A percentile compares a stretch with the other conserved stretches of the same genome.
phyloP scores from a whole-genome alignment of 1,140 invertebrate genomes.

The Aradophagus sp. region DNA sequence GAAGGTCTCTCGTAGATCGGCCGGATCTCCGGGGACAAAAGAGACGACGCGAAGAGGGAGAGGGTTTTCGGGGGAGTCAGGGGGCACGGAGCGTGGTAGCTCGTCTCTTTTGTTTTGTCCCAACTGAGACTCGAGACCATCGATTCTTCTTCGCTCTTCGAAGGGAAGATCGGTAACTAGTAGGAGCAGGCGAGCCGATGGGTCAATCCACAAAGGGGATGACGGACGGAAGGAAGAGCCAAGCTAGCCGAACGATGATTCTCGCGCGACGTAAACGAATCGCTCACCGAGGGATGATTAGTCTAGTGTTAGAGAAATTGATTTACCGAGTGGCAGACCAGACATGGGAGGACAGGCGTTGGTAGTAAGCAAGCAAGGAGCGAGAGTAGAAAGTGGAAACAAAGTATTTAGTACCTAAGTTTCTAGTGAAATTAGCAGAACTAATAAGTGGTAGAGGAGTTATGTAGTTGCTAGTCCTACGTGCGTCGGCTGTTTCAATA shows the following conservation, averaged over 20 bases:
- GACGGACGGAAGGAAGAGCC: no score
- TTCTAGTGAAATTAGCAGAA: constrained; percentile 68
- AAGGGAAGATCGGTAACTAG: constrained; percentile 58
- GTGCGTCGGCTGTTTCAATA: constrained; percentile 72
- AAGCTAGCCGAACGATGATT: constrained; percentile 43
- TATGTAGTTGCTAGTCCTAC: constrained; percentile 71
- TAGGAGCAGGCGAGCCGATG: constrained; percentile 48
- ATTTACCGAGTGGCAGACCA: constrained; percentile 26
- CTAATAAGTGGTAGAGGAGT: constrained; percentile 67
- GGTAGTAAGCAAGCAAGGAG: constrained; percentile 34
- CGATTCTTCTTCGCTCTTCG: constrained; percentile 57
- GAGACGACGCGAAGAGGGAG: constrained; percentile 25
- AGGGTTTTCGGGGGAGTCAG: constrained; percentile 1
- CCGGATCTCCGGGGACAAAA: constrained; percentile 52
- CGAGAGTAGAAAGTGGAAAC: constrained; percentile 54
- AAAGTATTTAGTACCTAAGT: constrained; percentile 69
- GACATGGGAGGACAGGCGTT: constrained; percentile 36
- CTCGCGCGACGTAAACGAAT: constrained; percentile 50
- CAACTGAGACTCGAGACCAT: constrained; percentile 56
- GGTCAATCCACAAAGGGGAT: constrained; percentile 26
- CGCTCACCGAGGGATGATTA: constrained; percentile 57
- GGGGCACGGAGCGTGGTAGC: background rate
- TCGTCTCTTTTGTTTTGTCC: constrained; percentile 56
- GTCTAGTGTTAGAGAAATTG: constrained; percentile 43
- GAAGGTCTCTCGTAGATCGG: constrained; percentile 56